These are phyloP conservation scores for Clarias laeviceps DNA, from an alignment of 2,797 vertebrate genomes.

Conservation along the genomic window DNA sequence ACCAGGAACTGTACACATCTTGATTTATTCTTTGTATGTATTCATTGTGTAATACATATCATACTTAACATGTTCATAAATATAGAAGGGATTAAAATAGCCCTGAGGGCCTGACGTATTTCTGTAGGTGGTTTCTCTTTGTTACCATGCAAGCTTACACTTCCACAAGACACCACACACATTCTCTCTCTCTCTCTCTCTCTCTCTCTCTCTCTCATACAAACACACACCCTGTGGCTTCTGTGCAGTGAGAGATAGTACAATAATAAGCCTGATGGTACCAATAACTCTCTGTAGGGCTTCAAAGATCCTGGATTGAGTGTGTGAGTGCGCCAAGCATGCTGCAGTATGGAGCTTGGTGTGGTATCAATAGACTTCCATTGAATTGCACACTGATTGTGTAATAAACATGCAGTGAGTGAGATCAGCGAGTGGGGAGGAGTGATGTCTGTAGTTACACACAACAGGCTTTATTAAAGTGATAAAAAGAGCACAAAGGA, in stretches of 20 bases:
- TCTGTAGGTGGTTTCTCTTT: not conserved
- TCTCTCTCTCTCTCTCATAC: not conserved
- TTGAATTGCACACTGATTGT: not conserved
- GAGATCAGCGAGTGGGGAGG: slow-evolving; percentile 2
- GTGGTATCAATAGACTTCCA: not conserved
- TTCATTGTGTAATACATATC: not conserved
- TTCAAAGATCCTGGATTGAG: slow-evolving; percentile 1
- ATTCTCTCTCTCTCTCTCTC: not conserved
- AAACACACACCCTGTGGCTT: not conserved
- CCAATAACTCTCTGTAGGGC: slow-evolving; percentile 2
- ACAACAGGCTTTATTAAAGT: slow-evolving; percentile 9
- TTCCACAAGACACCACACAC: not conserved
- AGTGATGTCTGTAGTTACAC: slow-evolving; percentile 9
- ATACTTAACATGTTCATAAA: not conserved
- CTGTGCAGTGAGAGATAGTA: not conserved
- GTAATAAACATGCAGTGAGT: slow-evolving; percentile 22
- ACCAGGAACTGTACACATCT: not conserved
- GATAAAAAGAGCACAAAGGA: not conserved
- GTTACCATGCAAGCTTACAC: not conserved
- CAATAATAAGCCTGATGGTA: slow-evolving; percentile 12
- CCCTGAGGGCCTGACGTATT: not conserved
- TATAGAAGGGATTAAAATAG: not conserved
- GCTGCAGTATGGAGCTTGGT: not conserved
- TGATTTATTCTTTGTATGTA: not conserved
- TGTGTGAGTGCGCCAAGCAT: not conserved